phyloP scores from a whole-genome alignment of 2,888 invertebrate species.

The Drosophila lutescens region DNA sequence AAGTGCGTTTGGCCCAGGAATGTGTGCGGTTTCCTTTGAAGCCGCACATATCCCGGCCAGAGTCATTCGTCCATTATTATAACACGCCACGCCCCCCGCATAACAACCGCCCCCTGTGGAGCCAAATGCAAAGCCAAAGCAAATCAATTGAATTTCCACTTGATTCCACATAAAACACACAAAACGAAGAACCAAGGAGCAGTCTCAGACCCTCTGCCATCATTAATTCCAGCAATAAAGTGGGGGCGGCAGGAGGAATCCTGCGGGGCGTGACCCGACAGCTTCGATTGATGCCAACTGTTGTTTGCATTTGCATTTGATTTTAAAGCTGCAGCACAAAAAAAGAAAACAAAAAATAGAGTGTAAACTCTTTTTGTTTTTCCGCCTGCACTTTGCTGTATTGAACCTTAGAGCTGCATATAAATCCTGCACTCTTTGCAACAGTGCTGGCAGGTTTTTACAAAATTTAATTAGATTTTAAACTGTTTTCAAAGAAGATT shows the following conservation, averaged over 20 bases:
- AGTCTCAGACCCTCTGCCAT: constrained; percentile 43
- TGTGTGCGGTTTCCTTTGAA: constrained; percentile 59
- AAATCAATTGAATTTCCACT: constrained; percentile 79
- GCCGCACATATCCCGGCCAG: constrained; percentile 46
- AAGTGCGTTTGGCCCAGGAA: constrained; percentile 53
- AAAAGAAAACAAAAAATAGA: constrained; percentile 14
- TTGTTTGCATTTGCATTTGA: constrained; percentile 78
- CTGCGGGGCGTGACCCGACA: constrained; percentile 42
- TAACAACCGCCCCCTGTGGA: constrained; percentile 4
- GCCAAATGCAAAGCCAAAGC: constrained; percentile 61
- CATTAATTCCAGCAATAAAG: constrained; percentile 75
- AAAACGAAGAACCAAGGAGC: constrained; percentile 24
- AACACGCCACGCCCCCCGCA: constrained; percentile 42
- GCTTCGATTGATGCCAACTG: constrained; percentile 75
- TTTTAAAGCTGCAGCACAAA: constrained; percentile 50
- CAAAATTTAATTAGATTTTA: neutral
- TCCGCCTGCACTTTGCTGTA: constrained; percentile 58
- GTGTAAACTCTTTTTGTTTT: constrained; percentile 47
- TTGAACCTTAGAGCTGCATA: constrained; percentile 46
- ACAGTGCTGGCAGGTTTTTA: constrained; percentile 10
- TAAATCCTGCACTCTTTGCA: constrained; percentile 54
- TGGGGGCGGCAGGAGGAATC: constrained; percentile 10
- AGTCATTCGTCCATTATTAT: constrained; percentile 55
- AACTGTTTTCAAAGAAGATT: neutral
- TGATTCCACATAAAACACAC: constrained; percentile 73